A percentile compares a stretch with the other conserved stretches of the same genome.
Conservation (phyloP, 2,888 invertebrate species). For the Odontothrips loti region DNA sequence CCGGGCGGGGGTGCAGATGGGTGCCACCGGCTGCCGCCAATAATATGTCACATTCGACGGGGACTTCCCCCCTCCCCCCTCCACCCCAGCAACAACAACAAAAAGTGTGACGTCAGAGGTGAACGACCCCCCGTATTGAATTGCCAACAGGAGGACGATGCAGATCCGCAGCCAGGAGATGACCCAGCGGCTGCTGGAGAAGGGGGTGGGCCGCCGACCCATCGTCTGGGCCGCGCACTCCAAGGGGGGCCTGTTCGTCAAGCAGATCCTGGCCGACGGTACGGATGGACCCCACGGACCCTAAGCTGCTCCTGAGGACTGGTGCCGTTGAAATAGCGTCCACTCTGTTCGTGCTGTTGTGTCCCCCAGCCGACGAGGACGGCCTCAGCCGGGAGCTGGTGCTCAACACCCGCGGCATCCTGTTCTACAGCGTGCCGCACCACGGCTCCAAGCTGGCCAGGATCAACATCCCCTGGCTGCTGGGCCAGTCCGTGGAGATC, state of each 20-base stretch:
- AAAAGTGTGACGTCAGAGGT: too few species aligned
- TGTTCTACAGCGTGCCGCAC: conserved; percentile 87
- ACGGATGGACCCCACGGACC: conserved; percentile 36
- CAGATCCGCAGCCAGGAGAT: conserved; percentile 67
- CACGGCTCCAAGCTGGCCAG: conserved; percentile 74
- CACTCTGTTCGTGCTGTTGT: not conserved
- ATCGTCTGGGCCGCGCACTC: conserved; percentile 84
- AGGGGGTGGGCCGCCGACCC: conserved; percentile 68
- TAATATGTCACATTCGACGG: too few species aligned
- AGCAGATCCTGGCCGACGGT: conserved; percentile 74
- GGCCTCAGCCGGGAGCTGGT: conserved; percentile 51
- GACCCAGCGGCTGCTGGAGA: conserved; percentile 58
- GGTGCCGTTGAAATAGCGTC: not conserved
- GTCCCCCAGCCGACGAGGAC: too few species aligned
- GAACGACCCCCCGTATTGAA: too few species aligned
- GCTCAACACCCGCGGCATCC: conserved; percentile 58
- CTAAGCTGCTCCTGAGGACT: too few species aligned
- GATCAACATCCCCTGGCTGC: conserved; percentile 61
- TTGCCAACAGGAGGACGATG: conserved; percentile 54
- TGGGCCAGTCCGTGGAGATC: conserved; percentile 72
- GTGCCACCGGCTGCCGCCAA: too few species aligned
- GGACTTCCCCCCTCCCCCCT: not conserved
- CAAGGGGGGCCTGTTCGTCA: conserved; percentile 82
- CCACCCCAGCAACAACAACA: not conserved
- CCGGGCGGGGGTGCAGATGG: too few species aligned